Conservation (phyloP, 2,797 vertebrate species). For the Threskiornis aethiopicus region DNA sequence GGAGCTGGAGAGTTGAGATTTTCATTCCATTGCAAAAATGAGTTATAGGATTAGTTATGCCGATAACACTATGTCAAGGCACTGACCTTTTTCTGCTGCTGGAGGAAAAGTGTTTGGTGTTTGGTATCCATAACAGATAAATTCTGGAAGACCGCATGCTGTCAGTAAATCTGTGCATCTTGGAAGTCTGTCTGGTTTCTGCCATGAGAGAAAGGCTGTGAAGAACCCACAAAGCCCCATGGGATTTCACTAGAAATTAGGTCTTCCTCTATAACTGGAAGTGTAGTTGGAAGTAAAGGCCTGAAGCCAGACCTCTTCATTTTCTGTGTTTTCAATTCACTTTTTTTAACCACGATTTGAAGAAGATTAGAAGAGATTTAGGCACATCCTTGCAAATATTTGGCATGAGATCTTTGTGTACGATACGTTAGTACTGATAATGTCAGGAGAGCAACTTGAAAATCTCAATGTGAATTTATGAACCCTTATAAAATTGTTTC, state of each 20-base stretch:
- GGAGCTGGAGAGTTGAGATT: background rate
- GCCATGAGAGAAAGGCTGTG: background rate
- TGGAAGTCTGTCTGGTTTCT: background rate
- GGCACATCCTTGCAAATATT: background rate
- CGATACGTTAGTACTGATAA: background rate
- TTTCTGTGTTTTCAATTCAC: background rate
- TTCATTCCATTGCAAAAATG: background rate
- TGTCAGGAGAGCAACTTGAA: background rate
- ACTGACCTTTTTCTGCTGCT: background rate
- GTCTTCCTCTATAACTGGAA: background rate
- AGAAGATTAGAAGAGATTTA: background rate
- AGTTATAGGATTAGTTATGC: background rate
- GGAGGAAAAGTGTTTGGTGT: background rate
- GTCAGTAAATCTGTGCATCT: background rate
- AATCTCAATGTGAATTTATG: background rate
- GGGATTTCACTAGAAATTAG: background rate
- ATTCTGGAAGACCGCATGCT: background rate
- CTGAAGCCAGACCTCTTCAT: background rate
- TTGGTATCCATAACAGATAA: slow-evolving; percentile 29
- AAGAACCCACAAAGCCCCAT: background rate
- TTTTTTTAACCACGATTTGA: background rate
- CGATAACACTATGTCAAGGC: background rate
- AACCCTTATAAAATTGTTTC: background rate
- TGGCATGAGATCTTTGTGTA: background rate
- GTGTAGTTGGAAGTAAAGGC: background rate